Conservation (phyloP, 2,113 vertebrate species). For the Gadus chalcogrammus region DNA sequence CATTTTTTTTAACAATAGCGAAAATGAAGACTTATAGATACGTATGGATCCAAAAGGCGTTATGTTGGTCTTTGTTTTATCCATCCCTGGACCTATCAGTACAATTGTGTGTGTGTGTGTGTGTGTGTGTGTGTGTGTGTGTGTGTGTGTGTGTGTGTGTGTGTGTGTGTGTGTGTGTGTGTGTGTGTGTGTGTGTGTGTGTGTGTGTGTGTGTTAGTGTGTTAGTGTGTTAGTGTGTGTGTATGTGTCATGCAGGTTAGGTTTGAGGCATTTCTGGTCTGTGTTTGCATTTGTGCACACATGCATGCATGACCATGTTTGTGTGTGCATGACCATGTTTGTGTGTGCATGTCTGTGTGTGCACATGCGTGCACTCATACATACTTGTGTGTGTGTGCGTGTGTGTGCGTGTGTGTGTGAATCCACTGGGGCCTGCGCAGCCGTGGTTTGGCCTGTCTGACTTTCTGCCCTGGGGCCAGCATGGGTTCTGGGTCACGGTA, state of each 20-base stretch:
- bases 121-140: no score
- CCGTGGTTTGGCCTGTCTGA: conserved; percentile 47
- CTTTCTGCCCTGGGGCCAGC: conserved; percentile 48
- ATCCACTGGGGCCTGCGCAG: conserved; percentile 48
- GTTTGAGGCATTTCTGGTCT: not conserved
- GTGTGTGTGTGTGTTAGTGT: no score
- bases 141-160: no score
- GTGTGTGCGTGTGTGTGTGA: conserved; percentile 27
- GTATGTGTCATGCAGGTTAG: not conserved
- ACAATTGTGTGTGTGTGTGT: not conserved
- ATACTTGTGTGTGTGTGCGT: not conserved
- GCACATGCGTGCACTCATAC: not conserved
- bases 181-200: no score
- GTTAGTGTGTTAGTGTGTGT: conserved; percentile 23
- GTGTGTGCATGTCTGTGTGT: conserved; percentile 8
- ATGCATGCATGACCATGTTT: not conserved
- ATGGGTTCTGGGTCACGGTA: no score
- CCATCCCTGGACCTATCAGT: no score
- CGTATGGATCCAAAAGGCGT: no score
- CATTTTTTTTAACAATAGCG: no score
- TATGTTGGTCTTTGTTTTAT: no score
- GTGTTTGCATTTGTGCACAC: no score
- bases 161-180: no score
- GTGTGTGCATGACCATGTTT: conserved; percentile 1
- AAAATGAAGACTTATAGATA: no score